These are phyloP conservation scores for Artibeus jamaicensis DNA, from an alignment of 2,797 vertebrate genomes.

Conservation along the genomic window DNA sequence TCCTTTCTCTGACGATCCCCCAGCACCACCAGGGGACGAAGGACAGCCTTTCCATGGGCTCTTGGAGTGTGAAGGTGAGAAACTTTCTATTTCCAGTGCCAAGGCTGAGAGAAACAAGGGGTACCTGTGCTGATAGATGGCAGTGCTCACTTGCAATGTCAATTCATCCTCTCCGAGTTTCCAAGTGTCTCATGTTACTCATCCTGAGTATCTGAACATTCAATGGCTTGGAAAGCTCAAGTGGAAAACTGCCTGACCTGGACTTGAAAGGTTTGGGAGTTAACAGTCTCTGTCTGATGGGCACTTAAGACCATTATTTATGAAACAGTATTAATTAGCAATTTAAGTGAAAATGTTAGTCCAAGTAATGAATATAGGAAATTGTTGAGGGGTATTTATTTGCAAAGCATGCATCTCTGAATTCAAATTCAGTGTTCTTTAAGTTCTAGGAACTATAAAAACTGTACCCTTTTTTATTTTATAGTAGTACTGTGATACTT, in stretches of 20 bases:
- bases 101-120: neutral
- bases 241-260: neutral
- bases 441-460: neutral
- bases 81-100: neutral
- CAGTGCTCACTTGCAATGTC: neutral
- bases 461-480: neutral
- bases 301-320: neutral
- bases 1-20: conserved; percentile 87
- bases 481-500: neutral
- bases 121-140: neutral
- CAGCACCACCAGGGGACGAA: conserved; percentile 79
- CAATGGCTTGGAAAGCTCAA: neutral
- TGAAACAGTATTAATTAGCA: neutral
- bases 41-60: conserved; percentile 85
- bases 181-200: neutral
- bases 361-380: neutral
- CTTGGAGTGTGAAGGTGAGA: conserved; percentile 88
- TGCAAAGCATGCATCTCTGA: neutral
- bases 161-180: neutral
- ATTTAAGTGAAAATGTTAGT: neutral
- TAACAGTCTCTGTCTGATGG: neutral
- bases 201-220: neutral
- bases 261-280: neutral
- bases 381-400: neutral
- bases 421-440: neutral